Percentiles rank a stretch among this genome's conserved stretches.
phyloP scores from a whole-genome alignment of 1,140 invertebrate species.

The Heliconius nattereri region DNA sequence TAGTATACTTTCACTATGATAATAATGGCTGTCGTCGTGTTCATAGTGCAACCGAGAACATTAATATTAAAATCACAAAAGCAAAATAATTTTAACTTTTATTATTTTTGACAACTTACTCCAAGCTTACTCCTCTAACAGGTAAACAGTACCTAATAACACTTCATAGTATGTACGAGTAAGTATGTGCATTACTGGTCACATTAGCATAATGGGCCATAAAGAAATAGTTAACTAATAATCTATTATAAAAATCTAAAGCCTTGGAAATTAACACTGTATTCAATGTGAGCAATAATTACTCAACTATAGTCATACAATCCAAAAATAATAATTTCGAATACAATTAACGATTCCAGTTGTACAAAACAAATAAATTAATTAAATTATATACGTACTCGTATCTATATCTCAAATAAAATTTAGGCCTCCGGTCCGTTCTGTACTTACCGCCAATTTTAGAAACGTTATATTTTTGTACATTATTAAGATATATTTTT shows the following conservation, averaged over 20 bases:
- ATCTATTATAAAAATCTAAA: neutral
- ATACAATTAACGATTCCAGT: neutral
- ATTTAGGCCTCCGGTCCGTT: too few relatives aligned
- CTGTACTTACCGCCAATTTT: too few relatives aligned
- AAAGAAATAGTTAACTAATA: conserved; percentile 10
- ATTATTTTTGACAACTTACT: neutral
- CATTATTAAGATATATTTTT: too few relatives aligned
- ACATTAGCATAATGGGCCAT: conserved; percentile 7
- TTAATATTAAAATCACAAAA: neutral
- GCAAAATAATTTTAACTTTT: neutral
- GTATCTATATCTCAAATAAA: too few relatives aligned
- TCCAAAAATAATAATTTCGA: neutral
- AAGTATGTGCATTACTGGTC: neutral
- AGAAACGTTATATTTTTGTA: too few relatives aligned
- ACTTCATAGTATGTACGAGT: neutral
- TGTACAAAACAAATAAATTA: too few relatives aligned
- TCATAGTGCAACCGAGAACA: neutral
- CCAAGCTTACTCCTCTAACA: neutral
- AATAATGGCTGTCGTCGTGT: neutral
- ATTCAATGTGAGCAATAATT: neutral
- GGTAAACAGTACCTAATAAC: neutral
- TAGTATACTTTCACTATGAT: conserved; percentile 2
- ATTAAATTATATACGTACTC: too few relatives aligned
- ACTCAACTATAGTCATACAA: neutral
- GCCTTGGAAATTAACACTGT: neutral